Conservation (phyloP, 2,888 invertebrate species). For the Siphonodentalium dalli region DNA sequence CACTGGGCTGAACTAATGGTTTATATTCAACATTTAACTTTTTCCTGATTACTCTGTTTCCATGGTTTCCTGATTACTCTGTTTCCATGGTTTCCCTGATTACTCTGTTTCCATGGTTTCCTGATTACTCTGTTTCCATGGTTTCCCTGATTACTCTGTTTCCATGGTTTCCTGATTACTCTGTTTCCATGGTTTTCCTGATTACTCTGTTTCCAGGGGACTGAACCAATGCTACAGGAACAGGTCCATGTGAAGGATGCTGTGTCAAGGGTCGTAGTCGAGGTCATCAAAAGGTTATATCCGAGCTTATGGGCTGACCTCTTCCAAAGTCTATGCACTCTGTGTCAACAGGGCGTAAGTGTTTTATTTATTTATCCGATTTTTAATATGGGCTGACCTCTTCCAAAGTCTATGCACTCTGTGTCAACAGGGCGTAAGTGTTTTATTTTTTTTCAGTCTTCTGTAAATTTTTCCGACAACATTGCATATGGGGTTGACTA, state of each 20-base stretch:
- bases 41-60: too few relatives aligned
- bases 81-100: too few relatives aligned
- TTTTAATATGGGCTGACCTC: conserved; percentile 91
- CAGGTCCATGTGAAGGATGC: conserved; percentile 65
- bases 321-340: conserved; percentile 81
- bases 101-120: too few relatives aligned
- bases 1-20: too few relatives aligned
- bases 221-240: conserved; percentile 76
- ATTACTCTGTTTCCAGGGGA: conserved; percentile 69
- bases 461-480: background rate
- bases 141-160: background rate
- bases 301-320: conserved; percentile 95
- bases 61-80: too few relatives aligned
- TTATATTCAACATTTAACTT: too few relatives aligned
- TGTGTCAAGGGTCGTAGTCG: conserved; percentile 84
- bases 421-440: conserved; percentile 78
- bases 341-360: conserved; percentile 80
- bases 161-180: too few relatives aligned
- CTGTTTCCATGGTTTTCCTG: too few relatives aligned
- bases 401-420: conserved; percentile 83
- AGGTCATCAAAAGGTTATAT: conserved; percentile 97
- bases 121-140: too few relatives aligned
- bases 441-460: too few relatives aligned
- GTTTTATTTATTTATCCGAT: too few relatives aligned
- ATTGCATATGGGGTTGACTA: too few relatives aligned